Evolutionary conservation across 1,140 invertebrate species (phyloP).

Genomic region (Contarinia nasturtii): DNA sequence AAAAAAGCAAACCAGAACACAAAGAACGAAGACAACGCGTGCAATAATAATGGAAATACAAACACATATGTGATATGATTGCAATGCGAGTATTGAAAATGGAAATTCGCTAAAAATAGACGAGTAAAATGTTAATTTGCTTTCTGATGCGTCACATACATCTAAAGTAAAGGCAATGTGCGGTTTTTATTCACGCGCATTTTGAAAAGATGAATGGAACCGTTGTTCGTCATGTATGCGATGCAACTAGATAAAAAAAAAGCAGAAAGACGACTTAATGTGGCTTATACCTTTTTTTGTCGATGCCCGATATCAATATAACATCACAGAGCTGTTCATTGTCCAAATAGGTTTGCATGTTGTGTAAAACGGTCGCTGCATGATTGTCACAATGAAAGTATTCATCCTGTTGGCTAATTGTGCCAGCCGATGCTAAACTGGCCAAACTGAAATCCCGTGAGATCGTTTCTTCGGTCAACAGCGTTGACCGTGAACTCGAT

Average conservation of each 20-base stretch:
- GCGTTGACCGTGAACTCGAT: constrained; percentile 17
- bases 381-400: constrained; percentile 59
- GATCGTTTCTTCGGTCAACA: constrained; percentile 16
- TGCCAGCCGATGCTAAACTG: constrained; percentile 18
- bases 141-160: no score
- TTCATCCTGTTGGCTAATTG: constrained; percentile 38
- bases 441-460: constrained; percentile 18
- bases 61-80: neutral
- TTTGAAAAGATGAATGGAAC: neutral
- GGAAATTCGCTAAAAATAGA: neutral
- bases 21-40: neutral
- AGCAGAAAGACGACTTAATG: neutral
- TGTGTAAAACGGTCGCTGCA: constrained; percentile 55
- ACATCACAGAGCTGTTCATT: constrained; percentile 65
- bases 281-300: constrained; percentile 33
- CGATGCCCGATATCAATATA: constrained; percentile 46
- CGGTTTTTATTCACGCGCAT: neutral
- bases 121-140: neutral
- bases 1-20: neutral
- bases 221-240: neutral
- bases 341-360: constrained; percentile 64
- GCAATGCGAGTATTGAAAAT: neutral
- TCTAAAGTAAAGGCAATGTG: neutral
- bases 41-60: neutral
- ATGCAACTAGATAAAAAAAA: neutral